These are phyloP conservation scores for Taphrorychus bicolor DNA, from an alignment of 2,888 invertebrate species.

Conservation along the genomic window DNA sequence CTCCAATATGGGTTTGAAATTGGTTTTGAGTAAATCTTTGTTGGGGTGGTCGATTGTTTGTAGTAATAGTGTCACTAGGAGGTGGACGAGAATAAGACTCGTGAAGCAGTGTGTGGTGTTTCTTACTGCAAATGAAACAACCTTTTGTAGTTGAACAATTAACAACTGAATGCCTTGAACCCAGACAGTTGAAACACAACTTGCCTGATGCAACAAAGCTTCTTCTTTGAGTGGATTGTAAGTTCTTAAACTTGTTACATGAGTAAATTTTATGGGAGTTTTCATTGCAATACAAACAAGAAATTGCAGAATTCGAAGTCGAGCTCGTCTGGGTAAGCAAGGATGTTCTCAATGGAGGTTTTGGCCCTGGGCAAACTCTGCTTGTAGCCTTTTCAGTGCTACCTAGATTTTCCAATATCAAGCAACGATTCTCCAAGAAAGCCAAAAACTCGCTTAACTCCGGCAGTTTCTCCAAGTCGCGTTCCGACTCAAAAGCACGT, in stretches of 20 bases:
- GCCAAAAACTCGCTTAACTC: not conserved
- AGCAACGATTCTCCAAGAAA: not conserved
- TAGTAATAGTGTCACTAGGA: no score
- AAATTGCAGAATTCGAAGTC: not conserved
- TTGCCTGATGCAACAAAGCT: not conserved
- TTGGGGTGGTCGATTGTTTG: not conserved
- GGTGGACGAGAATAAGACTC: no score
- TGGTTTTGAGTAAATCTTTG: not conserved
- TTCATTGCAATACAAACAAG: not conserved
- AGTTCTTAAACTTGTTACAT: not conserved
- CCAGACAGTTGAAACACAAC: not conserved
- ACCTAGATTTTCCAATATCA: not conserved
- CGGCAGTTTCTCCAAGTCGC: not conserved
- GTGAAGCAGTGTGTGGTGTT: not conserved
- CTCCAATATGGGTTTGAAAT: not conserved
- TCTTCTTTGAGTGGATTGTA: not conserved
- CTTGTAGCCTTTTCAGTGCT: not conserved
- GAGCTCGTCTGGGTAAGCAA: no score
- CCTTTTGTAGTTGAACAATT: not conserved
- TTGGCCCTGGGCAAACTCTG: not conserved
- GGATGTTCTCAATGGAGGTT: no score
- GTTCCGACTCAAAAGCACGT: not conserved
- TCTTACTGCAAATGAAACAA: not conserved
- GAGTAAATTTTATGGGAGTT: not conserved
- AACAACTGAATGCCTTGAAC: not conserved